A percentile compares a stretch with the other conserved stretches of the same genome.
Evolutionary conservation across 2,797 vertebrate species (phyloP).

Genomic region (Monodelphis domestica): DNA sequence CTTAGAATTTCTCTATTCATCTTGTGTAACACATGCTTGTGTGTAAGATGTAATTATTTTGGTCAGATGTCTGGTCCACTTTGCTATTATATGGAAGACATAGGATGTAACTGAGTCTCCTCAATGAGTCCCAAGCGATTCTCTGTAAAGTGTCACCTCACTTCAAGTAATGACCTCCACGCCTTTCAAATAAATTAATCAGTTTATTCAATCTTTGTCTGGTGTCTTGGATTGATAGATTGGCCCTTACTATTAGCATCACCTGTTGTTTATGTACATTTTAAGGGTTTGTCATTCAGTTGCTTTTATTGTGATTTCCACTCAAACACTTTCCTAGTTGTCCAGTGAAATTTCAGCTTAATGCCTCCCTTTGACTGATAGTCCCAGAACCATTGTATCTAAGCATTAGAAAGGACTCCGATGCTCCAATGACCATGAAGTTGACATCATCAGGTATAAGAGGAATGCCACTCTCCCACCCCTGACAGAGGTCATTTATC

Average conservation of each 20-base stretch:
- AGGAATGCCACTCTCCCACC: too few species aligned
- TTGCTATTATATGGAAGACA: neutral
- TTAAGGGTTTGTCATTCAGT: too few species aligned
- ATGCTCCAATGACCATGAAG: neutral
- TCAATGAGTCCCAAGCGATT: neutral
- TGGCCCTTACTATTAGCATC: neutral
- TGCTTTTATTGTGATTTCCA: neutral
- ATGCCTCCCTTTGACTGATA: neutral
- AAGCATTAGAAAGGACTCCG: neutral
- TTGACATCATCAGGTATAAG: too few species aligned
- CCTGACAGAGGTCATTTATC: too few species aligned
- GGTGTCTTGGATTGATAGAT: neutral
- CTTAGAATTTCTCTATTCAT: neutral
- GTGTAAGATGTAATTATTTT: neutral
- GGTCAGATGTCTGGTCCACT: neutral
- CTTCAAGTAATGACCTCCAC: neutral
- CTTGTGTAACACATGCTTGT: neutral
- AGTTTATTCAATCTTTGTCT: neutral
- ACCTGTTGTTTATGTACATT: neutral
- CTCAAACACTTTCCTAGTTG: neutral
- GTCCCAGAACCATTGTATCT: neutral
- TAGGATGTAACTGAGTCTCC: neutral
- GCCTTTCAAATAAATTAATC: neutral
- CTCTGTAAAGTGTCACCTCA: neutral
- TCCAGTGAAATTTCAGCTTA: neutral